These are phyloP conservation scores for Nanorana parkeri DNA, from an alignment of 2,113 vertebrate genomes.

Conservation along the genomic window DNA sequence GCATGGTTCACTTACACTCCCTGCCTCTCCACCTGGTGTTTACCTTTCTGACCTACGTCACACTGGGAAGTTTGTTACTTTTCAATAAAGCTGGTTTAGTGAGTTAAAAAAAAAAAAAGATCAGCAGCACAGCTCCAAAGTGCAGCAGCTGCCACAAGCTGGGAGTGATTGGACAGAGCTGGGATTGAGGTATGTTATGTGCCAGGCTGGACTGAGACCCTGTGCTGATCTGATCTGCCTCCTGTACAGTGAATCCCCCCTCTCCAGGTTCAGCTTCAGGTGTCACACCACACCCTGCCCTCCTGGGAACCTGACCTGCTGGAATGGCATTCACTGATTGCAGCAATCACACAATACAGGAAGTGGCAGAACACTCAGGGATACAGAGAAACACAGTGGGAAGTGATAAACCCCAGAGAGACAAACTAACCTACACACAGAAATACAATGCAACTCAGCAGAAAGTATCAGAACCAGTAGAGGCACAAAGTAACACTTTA, in stretches of 20 bases:
- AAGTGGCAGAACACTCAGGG: neutral
- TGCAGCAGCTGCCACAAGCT: slow-evolving; percentile 47
- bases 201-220: slow-evolving; percentile 25
- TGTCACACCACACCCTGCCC: slow-evolving; percentile 45
- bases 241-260: neutral
- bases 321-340: slow-evolving; percentile 12
- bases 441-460: too few species aligned
- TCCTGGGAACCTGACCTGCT: neutral
- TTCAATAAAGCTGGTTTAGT: slow-evolving; percentile 40
- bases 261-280: slow-evolving; percentile 19
- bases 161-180: slow-evolving; percentile 51
- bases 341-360: neutral
- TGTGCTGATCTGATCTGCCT: neutral
- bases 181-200: slow-evolving; percentile 56
- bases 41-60: slow-evolving; percentile 31
- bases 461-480: too few species aligned
- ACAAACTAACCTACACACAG: too few species aligned
- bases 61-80: slow-evolving; percentile 31
- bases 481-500: too few species aligned
- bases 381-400: slow-evolving; percentile 20
- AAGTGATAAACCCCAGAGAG: slow-evolving; percentile 41
- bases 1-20: neutral
- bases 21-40: slow-evolving; percentile 21
- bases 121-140: slow-evolving; percentile 27
- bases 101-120: slow-evolving; percentile 14